Base-by-base conservation (phyloP, 2,888 invertebrate genomes). In the Pristionchus maxplancki region DNA sequence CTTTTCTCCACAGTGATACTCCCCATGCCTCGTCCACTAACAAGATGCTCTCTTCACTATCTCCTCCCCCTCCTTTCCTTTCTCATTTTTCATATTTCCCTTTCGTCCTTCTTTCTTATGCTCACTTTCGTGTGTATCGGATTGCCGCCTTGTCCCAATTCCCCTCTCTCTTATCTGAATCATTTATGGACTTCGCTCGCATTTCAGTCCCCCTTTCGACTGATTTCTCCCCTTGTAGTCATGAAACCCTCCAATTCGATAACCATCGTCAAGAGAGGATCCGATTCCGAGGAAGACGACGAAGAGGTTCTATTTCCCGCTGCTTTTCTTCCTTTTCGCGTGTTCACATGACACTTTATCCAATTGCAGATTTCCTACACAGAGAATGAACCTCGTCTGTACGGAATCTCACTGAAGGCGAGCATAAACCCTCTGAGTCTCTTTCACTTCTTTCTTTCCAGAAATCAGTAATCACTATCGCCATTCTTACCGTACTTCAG, bases 11-110 rank as follows among this genome's bases (percentile, higher is more conserved):
- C 44, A 78, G 78, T 78, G 78, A 78, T 78, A 78, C 78, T 78
- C 44, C 64, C 40, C 81, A 82, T 50, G 82, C 31, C 82, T 82
- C 37, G 17, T 17, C 53, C 24, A 71, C 82, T 82, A 82, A 53
- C 82, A 50, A 82, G 53, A 34, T 53, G 53, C 82, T 82, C 82
- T 82, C 50, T 82, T 82, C 81, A 48, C 81, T 82, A 50, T 82
- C 82, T 28, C 85, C 31, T 53, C 44, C 28, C 50, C 50, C 28
- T n/a, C 44, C 34, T 48, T 34, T 28, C 64, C 62, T 48, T 85
- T 85, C 64, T 64, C 48, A 40, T 48, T 34, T 64, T 85, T 44
- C 64, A 37, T 48, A 37, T 83, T 40, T 53, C 53, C 53, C 34
- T 50, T 28, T 58, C 34, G 44, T 20, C 34, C 50, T 82, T 82